These are phyloP conservation scores for Peucedramus taeniatus DNA, from an alignment of 2,113 vertebrate species.

Conservation along the genomic window DNA sequence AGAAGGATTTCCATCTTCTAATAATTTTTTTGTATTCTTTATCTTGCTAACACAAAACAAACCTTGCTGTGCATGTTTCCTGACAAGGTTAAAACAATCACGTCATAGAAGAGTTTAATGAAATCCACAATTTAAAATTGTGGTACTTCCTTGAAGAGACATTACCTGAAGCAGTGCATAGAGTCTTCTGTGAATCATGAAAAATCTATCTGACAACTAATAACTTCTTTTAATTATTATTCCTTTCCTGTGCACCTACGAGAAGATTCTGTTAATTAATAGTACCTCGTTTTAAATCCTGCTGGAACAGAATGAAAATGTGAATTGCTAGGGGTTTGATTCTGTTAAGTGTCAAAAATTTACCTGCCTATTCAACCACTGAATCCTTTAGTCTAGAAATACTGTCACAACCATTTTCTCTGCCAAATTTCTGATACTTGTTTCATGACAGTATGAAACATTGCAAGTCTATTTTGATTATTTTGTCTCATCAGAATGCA, in stretches of 20 bases:
- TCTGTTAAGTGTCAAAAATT: background rate
- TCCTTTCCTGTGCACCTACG: background rate
- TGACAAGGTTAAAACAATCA: background rate
- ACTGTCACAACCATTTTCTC: background rate
- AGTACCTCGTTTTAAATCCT: background rate
- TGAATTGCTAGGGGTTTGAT: background rate
- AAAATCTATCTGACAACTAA: background rate
- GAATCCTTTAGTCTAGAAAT: background rate
- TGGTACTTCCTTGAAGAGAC: background rate
- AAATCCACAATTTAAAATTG: background rate
- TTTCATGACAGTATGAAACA: background rate
- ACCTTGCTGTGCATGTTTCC: background rate
- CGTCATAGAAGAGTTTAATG: background rate
- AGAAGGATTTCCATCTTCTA: background rate
- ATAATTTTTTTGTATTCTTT: background rate
- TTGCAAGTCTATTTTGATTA: background rate
- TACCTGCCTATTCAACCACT: background rate
- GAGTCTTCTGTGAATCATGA: background rate
- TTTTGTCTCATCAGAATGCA: conserved; percentile 3
- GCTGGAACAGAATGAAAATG: background rate
- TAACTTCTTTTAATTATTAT: background rate
- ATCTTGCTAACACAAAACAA: background rate
- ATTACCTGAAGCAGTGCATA: background rate
- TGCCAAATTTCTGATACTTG: background rate
- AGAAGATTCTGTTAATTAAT: conserved; percentile 8